A percentile compares a stretch with the other conserved stretches of the same genome.
Evolutionary conservation across 2,888 invertebrate species (phyloP).

Genomic region (Meiosimyza decipiens): DNA sequence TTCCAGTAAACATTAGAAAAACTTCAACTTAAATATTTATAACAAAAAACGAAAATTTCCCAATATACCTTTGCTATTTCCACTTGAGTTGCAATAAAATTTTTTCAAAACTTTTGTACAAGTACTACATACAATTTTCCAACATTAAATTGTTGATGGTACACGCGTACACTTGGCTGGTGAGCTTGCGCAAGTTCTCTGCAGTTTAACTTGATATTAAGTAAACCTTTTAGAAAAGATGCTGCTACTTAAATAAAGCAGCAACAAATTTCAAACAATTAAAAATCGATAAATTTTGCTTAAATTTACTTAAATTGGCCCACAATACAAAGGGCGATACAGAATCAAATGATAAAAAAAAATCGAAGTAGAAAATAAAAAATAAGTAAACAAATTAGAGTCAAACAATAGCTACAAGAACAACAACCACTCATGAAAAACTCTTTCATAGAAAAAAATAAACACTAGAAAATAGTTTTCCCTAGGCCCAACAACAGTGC

Average conservation of each 20-base stretch:
- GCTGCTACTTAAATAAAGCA: not conserved
- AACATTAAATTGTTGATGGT: no score
- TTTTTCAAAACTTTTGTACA: not conserved
- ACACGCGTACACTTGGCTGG: not conserved
- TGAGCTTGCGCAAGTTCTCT: slow-evolving; percentile 13
- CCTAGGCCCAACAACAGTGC: slow-evolving; percentile 32
- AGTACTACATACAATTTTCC: not conserved
- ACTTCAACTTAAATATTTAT: slow-evolving; percentile 8
- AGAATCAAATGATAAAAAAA: not conserved
- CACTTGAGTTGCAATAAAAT: slow-evolving; percentile 27
- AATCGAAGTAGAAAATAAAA: not conserved
- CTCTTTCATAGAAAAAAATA: slow-evolving; percentile 29
- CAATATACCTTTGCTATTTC: slow-evolving; percentile 14
- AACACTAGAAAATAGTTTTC: slow-evolving; percentile 36
- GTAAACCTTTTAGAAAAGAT: not conserved
- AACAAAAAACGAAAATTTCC: not conserved
- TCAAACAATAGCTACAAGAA: slow-evolving; percentile 1
- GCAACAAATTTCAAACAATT: slow-evolving; percentile 29
- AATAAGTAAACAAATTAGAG: not conserved
- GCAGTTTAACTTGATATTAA: not conserved
- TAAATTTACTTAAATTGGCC: slow-evolving; percentile 27
- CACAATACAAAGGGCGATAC: not conserved
- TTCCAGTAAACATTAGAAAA: not conserved
- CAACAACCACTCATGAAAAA: slow-evolving; percentile 9
- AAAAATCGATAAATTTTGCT: slow-evolving; percentile 36